phyloP scores from a whole-genome alignment of 2,888 invertebrate species.

The Elegia similella region DNA sequence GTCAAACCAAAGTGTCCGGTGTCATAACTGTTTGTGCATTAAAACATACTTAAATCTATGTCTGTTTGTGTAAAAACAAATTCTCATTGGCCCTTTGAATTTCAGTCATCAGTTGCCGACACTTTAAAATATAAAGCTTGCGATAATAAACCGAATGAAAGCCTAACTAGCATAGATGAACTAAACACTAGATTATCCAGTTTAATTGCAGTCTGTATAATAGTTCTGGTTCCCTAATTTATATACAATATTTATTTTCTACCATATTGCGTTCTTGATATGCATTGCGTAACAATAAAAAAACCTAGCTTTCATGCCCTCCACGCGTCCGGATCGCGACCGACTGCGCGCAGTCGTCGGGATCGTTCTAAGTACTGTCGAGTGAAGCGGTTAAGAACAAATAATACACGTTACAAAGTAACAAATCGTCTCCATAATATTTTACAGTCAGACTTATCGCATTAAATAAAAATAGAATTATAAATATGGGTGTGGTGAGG shows the following conservation, averaged over 20 bases:
- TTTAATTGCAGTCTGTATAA: conserved; percentile 76
- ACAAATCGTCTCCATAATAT: conserved; percentile 67
- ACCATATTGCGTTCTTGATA: conserved; percentile 82
- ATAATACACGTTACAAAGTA: conserved; percentile 71
- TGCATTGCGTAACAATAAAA: conserved; percentile 82
- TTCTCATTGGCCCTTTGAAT: conserved; percentile 72
- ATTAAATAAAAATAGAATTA: conserved; percentile 79
- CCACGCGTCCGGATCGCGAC: conserved; percentile 58
- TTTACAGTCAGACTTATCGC: conserved; percentile 79
- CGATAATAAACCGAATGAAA: conserved; percentile 71
- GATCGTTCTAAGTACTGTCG: conserved; percentile 70
- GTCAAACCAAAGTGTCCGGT: conserved; percentile 30
- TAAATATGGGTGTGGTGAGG: conserved; percentile 56
- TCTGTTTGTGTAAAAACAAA: conserved; percentile 57
- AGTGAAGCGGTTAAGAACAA: conserved; percentile 72
- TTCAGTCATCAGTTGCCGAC: conserved; percentile 77
- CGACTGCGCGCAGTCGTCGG: conserved; percentile 42
- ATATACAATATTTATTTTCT: conserved; percentile 81
- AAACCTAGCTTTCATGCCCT: conserved; percentile 77
- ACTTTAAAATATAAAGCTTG: conserved; percentile 73
- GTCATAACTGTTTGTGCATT: conserved; percentile 63
- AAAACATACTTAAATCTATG: conserved; percentile 59
- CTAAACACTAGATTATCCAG: conserved; percentile 76
- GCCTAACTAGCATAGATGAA: conserved; percentile 77
- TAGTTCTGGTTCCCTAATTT: conserved; percentile 70